These are phyloP conservation scores for Esperia sulphurella DNA, from an alignment of 2,888 invertebrate genomes.

Conservation along the genomic window DNA sequence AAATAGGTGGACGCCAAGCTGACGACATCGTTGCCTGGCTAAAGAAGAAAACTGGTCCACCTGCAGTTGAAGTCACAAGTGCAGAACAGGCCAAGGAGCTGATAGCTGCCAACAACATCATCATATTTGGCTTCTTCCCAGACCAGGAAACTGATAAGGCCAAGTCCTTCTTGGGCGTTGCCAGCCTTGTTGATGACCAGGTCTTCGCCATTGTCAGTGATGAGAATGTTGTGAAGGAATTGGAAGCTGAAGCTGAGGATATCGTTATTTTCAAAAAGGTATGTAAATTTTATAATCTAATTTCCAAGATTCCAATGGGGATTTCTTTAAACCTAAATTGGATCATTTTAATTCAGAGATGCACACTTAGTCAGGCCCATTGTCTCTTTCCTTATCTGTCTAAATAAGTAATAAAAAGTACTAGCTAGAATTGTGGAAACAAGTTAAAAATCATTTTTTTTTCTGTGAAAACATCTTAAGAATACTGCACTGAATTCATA, in stretches of 20 bases:
- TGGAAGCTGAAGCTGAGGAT: constrained; percentile 88
- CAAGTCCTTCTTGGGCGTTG: constrained; percentile 90
- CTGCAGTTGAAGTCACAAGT: constrained; percentile 88
- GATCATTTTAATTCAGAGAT: no score
- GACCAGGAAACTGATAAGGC: constrained; percentile 89
- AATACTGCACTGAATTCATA: no score
- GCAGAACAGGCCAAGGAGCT: constrained; percentile 92
- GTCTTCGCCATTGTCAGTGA: constrained; percentile 92
- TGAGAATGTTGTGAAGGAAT: constrained; percentile 87
- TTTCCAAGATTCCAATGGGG: neutral
- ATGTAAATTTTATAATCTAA: constrained; percentile 29
- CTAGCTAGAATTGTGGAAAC: no score
- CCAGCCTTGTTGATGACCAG: constrained; percentile 90
- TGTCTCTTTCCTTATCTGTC: no score
- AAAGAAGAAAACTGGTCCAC: constrained; percentile 97
- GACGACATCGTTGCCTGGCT: constrained; percentile 97
- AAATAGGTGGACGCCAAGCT: constrained; percentile 91
- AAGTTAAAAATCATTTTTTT: no score
- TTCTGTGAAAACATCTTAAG: no score
- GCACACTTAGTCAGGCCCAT: no score
- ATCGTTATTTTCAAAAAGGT: constrained; percentile 96
- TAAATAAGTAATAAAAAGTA: no score
- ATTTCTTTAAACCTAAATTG: no score
- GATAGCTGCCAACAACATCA: constrained; percentile 88
- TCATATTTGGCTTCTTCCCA: constrained; percentile 94